Percentiles rank a stretch among this genome's conserved stretches.
Conservation (phyloP, 2,888 invertebrate genomes). For the Heliconius hortense region DNA sequence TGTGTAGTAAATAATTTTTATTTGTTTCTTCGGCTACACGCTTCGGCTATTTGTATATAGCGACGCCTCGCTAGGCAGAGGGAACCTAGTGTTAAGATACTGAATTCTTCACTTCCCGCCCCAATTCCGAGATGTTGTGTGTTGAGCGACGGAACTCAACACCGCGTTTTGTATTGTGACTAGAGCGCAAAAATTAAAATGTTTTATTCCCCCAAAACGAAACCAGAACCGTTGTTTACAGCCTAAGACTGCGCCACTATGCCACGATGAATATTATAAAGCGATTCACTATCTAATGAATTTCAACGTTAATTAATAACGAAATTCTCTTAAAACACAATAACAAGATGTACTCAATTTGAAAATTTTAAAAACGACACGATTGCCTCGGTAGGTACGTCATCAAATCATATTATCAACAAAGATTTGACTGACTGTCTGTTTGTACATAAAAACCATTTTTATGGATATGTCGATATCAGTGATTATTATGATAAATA, state of each 20-base stretch:
- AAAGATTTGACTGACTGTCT: neutral
- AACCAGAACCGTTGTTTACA: neutral
- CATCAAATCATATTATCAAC: neutral
- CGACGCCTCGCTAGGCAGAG: neutral
- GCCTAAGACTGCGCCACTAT: no score
- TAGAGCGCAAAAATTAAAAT: no score
- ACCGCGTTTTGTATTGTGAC: no score
- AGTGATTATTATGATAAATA: neutral
- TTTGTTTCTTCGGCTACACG: neutral
- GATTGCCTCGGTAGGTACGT: neutral
- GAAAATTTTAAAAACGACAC: neutral
- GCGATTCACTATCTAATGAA: neutral
- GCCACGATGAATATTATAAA: neutral
- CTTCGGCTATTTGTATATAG: neutral
- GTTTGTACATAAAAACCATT: neutral
- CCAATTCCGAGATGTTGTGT: no score
- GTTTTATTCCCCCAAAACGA: neutral
- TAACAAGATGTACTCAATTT: neutral
- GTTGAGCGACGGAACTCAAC: no score
- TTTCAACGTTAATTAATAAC: neutral
- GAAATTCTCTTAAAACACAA: neutral
- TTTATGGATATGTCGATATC: constrained; percentile 10
- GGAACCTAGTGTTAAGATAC: no score
- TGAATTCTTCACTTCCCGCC: no score
- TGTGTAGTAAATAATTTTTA: constrained; percentile 45